A percentile compares a stretch with the other conserved stretches of the same genome.
Conservation (phyloP, 2,888 invertebrate species). For the Andrena haemorrhoa region DNA sequence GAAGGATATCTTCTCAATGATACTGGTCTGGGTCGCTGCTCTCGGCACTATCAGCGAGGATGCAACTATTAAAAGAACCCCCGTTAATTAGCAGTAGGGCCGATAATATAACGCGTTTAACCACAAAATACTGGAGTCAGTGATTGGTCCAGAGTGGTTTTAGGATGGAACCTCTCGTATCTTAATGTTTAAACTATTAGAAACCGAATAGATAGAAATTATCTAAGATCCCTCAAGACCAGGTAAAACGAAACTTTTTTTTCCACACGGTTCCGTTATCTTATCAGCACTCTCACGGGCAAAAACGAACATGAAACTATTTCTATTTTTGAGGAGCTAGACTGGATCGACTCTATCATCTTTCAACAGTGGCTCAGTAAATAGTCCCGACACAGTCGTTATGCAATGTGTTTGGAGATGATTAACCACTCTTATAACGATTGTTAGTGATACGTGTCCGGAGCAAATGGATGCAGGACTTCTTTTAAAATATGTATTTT, state of each 20-base stretch:
- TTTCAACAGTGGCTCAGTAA: conserved; percentile 8
- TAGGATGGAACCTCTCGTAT: neutral
- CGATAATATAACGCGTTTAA: conserved; percentile 1
- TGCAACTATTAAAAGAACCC: conserved; percentile 10
- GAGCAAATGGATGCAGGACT: neutral
- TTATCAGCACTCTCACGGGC: conserved; percentile 15
- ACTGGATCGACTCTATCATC: neutral
- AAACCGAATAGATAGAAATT: conserved; percentile 9
- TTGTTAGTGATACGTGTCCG: neutral
- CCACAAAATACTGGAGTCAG: neutral
- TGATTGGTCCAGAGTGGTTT: neutral
- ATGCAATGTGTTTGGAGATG: conserved; percentile 20
- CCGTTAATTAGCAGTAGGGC: conserved; percentile 4
- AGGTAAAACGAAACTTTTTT: conserved; percentile 15
- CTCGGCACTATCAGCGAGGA: neutral
- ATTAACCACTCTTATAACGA: conserved; percentile 8
- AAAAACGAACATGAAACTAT: neutral
- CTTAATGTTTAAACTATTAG: conserved; percentile 4
- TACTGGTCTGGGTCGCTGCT: conserved; percentile 5
- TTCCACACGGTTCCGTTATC: conserved; percentile 19
- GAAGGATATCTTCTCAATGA: neutral
- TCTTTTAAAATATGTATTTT: too few relatives aligned
- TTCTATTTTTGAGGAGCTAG: neutral
- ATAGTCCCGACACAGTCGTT: conserved; percentile 17
- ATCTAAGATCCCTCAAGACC: conserved; percentile 6